A percentile compares a stretch with the other conserved stretches of the same genome.
Conservation (phyloP, 1,140 invertebrate genomes). For the Halictus rubicundus region DNA sequence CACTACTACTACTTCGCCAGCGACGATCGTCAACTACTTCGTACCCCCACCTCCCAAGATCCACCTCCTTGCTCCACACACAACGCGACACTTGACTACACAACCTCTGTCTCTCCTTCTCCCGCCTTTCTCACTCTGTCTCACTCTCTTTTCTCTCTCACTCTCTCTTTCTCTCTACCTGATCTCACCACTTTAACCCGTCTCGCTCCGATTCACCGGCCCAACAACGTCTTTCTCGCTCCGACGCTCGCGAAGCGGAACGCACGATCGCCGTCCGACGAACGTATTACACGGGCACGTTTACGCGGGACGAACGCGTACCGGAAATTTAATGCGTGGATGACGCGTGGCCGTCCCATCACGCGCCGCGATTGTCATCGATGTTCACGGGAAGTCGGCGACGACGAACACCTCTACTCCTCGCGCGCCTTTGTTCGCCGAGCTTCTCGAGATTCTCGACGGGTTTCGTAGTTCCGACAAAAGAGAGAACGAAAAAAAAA, state of each 20-base stretch:
- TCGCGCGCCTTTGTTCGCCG: not conserved
- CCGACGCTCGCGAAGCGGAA: conserved; percentile 1
- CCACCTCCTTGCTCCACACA: conserved; percentile 62
- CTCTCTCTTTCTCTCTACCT: conserved; percentile 32
- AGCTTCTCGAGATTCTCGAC: no score
- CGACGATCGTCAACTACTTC: conserved; percentile 57
- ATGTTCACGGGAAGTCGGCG: not conserved
- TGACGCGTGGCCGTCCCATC: conserved; percentile 37
- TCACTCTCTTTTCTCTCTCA: conserved; percentile 40
- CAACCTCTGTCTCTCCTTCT: conserved; percentile 44
- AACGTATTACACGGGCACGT: conserved; percentile 55
- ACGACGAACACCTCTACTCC: conserved; percentile 11
- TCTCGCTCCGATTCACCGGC: conserved; percentile 18
- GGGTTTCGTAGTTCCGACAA: no score
- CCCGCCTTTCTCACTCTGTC: conserved; percentile 26
- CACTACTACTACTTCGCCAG: conserved; percentile 42
- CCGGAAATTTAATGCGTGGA: conserved; percentile 47
- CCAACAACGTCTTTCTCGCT: conserved; percentile 25
- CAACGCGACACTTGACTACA: conserved; percentile 68
- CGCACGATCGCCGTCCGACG: conserved; percentile 42
- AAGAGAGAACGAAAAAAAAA: not conserved
- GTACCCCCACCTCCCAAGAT: conserved; percentile 63
- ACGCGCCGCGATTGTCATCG: conserved; percentile 35
- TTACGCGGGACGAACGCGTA: conserved; percentile 54
- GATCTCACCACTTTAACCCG: not conserved